Conservation (phyloP, 2,113 vertebrate species). For the Haliaeetus leucogaster region DNA sequence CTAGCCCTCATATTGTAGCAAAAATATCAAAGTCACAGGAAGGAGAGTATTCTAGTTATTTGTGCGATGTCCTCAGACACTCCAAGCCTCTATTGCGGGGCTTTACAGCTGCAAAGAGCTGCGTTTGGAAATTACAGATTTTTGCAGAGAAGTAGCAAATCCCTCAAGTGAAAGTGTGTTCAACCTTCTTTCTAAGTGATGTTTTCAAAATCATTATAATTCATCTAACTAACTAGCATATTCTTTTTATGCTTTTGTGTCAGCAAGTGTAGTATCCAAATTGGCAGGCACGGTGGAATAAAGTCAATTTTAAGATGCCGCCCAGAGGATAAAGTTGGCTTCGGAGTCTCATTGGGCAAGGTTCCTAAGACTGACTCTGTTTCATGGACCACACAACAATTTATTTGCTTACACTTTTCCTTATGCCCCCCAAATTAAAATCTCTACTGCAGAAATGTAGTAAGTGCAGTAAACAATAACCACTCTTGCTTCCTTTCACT, state of each 20-base stretch:
- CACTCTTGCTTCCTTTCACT: not conserved
- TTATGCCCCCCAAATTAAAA: not conserved
- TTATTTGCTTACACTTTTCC: not conserved
- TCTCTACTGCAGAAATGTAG: not conserved
- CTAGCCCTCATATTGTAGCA: not conserved
- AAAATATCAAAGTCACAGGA: not conserved
- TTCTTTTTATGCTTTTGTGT: not conserved
- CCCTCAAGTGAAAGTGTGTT: not conserved
- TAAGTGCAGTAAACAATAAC: not conserved
- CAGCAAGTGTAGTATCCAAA: not conserved
- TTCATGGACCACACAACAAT: not conserved
- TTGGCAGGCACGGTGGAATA: not conserved
- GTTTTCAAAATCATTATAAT: slow-evolving; percentile 10
- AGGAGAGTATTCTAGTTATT: not conserved
- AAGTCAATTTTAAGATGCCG: not conserved
- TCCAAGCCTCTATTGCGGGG: not conserved
- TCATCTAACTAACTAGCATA: not conserved
- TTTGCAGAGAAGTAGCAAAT: not conserved
- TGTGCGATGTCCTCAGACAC: not conserved
- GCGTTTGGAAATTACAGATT: not conserved
- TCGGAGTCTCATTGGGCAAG: not conserved
- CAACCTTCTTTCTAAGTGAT: not conserved
- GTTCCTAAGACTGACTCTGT: not conserved
- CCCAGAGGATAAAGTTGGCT: not conserved
- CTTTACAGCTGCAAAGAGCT: not conserved